A percentile compares a stretch with the other conserved stretches of the same genome.
phyloP scores from a whole-genome alignment of 1,140 invertebrate genomes.

The Varroa destructor region DNA sequence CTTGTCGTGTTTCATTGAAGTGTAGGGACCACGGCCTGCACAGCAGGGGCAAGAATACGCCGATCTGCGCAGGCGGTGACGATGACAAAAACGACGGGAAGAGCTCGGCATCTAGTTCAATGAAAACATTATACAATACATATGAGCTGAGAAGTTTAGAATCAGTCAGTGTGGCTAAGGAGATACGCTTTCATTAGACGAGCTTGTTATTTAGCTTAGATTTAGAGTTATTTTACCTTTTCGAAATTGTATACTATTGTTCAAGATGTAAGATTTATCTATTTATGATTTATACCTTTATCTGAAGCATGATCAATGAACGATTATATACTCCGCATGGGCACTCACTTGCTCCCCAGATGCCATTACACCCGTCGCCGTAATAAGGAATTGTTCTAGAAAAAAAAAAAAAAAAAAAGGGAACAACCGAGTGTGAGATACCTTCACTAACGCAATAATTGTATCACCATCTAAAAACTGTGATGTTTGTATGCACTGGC shows the following conservation, averaged over 20 bases:
- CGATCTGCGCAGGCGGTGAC: not conserved
- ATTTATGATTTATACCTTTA: too few relatives aligned
- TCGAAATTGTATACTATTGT: too few relatives aligned
- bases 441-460: too few relatives aligned
- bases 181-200: too few relatives aligned
- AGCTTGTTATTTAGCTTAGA: too few relatives aligned
- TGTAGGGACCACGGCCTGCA: constrained; percentile 4
- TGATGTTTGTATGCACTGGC: too few relatives aligned
- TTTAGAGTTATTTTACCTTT: too few relatives aligned
- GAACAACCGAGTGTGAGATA: too few relatives aligned
- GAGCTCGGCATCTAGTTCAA: not conserved
- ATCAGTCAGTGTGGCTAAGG: too few relatives aligned
- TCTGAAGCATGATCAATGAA: too few relatives aligned
- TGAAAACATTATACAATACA: not conserved
- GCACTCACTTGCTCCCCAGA: constrained; percentile 1
- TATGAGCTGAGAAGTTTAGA: not conserved
- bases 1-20: not conserved
- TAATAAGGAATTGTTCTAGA: constrained; percentile 9
- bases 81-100: not conserved
- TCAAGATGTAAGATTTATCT: too few relatives aligned
- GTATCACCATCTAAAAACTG: too few relatives aligned
- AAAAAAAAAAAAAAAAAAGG: not conserved
- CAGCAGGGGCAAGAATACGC: not conserved
- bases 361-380: not conserved
- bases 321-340: not conserved